Evolutionary conservation across 53 echinoderm and acorn worm species (phyloP).

Genomic region (Paracentrotus lividus): DNA sequence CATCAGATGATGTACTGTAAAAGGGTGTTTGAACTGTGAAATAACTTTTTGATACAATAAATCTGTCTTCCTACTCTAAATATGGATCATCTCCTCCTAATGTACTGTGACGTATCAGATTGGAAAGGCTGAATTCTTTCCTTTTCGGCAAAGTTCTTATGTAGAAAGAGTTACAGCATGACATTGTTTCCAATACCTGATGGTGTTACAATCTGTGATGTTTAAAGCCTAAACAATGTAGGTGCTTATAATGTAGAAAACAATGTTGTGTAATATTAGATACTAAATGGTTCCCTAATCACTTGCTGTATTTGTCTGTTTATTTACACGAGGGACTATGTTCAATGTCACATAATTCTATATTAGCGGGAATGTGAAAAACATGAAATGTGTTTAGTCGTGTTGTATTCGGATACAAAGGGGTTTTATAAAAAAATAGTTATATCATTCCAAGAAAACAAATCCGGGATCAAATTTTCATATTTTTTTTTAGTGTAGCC

Average conservation of each 20-base stretch:
- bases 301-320: no score
- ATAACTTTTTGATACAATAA: conserved; percentile 34
- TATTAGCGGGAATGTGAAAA: background rate
- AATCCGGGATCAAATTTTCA: background rate
- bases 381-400: background rate
- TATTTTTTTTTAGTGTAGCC: background rate
- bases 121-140: background rate
- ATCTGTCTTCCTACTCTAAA: conserved; percentile 16
- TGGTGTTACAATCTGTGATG: no score
- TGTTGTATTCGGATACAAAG: background rate
- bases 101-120: background rate
- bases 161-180: no score
- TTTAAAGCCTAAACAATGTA: no score
- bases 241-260: no score
- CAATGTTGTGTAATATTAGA: no score
- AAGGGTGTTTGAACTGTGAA: background rate
- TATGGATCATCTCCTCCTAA: background rate
- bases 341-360: background rate
- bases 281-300: no score
- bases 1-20: no score
- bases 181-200: no score
- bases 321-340: no score
- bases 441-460: background rate
- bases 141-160: background rate
- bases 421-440: background rate